These are phyloP conservation scores for Myodes glareolus DNA, from an alignment of 2,113 vertebrate genomes.

Conservation along the genomic window DNA sequence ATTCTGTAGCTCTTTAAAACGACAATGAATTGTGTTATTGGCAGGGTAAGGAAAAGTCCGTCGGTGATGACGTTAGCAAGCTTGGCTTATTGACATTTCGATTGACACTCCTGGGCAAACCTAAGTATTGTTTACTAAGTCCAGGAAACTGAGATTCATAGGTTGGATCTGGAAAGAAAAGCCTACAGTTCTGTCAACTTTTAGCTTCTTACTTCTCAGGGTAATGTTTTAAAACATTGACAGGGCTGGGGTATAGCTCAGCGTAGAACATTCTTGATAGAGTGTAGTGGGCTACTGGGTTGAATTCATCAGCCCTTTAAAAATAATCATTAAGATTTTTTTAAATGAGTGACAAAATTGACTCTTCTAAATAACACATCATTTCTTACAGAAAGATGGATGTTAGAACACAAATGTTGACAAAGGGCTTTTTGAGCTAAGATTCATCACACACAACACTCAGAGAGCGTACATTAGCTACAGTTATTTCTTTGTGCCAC, in stretches of 20 bases:
- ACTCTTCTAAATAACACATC: background rate
- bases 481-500: background rate
- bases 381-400: constrained; percentile 20
- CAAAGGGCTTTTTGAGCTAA: background rate
- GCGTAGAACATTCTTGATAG: background rate
- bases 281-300: background rate
- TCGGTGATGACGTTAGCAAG: background rate
- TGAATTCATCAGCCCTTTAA: background rate
- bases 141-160: constrained; percentile 24
- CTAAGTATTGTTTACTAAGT: background rate
- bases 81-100: constrained; percentile 10
- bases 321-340: background rate
- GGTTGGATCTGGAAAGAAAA: constrained; percentile 34
- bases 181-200: background rate
- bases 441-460: background rate
- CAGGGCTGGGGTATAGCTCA: background rate
- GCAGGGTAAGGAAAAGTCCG: background rate
- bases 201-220: constrained; percentile 47
- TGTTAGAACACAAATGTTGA: background rate
- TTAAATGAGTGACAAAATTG: background rate
- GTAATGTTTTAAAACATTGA: background rate
- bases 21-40: background rate
- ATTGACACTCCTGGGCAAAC: constrained; percentile 2
- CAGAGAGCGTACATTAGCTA: background rate
- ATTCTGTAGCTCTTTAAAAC: constrained; percentile 31